These are phyloP conservation scores for Xenus cinereus DNA, from an alignment of 2,113 vertebrate genomes.

Conservation along the genomic window DNA sequence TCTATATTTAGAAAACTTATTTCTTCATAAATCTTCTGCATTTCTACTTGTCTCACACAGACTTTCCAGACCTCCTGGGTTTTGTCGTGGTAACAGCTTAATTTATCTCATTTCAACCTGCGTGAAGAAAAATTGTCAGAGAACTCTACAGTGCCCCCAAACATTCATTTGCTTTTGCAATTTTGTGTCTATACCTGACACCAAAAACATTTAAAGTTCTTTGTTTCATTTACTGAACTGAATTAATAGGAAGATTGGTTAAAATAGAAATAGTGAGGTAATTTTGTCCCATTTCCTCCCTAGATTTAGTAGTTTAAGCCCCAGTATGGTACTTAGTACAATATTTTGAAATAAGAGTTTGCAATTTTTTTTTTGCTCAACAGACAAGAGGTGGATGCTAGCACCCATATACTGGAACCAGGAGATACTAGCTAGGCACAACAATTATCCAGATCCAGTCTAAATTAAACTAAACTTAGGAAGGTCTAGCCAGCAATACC, in stretches of 20 bases:
- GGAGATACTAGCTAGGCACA: not conserved
- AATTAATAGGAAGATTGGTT: not conserved
- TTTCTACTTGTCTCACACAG: conserved; percentile 36
- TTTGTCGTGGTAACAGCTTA: conserved; percentile 57
- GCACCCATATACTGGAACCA: not conserved
- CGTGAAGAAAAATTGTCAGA: conserved; percentile 37
- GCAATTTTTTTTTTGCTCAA: not conserved
- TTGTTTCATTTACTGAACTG: not conserved
- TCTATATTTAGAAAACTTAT: conserved; percentile 22
- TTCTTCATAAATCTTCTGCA: conserved; percentile 48
- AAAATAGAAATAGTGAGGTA: not conserved
- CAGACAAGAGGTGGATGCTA: not conserved
- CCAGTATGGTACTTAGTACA: not conserved
- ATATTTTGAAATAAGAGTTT: not conserved
- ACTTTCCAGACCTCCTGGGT: not conserved
- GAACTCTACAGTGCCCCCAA: not conserved
- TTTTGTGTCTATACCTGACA: not conserved
- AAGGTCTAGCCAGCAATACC: not conserved
- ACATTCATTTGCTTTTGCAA: conserved; percentile 26
- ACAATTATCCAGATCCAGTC: not conserved
- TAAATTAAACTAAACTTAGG: not conserved
- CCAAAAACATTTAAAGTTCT: not conserved
- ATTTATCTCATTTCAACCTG: conserved; percentile 64
- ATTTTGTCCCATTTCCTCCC: not conserved
- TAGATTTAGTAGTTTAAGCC: not conserved